Conservation (phyloP, 2,797 vertebrate species). For the Pyrocephalus nanus region DNA sequence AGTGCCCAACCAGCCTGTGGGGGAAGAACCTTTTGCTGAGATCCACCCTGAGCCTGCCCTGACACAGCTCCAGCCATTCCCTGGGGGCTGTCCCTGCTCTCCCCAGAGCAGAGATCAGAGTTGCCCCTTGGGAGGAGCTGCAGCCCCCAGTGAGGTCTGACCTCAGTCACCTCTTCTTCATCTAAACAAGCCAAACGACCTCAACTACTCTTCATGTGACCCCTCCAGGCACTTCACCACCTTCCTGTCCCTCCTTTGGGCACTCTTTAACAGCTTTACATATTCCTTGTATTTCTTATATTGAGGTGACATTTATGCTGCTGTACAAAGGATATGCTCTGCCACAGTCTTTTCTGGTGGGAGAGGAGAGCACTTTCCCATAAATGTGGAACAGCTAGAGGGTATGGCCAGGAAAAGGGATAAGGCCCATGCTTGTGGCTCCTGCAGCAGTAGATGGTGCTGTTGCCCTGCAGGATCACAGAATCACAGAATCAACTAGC, state of each 20-base stretch:
- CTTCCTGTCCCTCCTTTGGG: background rate
- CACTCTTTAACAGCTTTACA: background rate
- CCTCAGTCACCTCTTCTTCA: background rate
- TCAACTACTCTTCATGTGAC: background rate
- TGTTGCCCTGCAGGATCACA: background rate
- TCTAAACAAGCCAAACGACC: background rate
- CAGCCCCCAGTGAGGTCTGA: background rate
- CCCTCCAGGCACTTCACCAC: background rate
- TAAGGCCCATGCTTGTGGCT: rapidly evolving
- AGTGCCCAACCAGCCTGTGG: background rate
- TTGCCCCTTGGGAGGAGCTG: background rate
- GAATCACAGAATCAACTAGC: no score
- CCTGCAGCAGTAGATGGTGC: slow-evolving; percentile 25
- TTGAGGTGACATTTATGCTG: background rate
- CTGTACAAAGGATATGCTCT: background rate
- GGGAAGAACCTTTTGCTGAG: no score
- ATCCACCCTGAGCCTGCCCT: no score
- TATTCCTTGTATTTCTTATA: rapidly evolving
- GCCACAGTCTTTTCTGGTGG: background rate
- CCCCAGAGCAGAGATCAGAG: background rate
- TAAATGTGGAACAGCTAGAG: no score
- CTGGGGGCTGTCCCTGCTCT: background rate
- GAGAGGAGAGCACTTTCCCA: background rate
- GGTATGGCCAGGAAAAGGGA: background rate
- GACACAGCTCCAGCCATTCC: background rate